Evolutionary conservation across 2,113 vertebrate genomes (phyloP), one percentile per base, ranked within the genome.

Genomic region (Solea senegalensis): DNA sequence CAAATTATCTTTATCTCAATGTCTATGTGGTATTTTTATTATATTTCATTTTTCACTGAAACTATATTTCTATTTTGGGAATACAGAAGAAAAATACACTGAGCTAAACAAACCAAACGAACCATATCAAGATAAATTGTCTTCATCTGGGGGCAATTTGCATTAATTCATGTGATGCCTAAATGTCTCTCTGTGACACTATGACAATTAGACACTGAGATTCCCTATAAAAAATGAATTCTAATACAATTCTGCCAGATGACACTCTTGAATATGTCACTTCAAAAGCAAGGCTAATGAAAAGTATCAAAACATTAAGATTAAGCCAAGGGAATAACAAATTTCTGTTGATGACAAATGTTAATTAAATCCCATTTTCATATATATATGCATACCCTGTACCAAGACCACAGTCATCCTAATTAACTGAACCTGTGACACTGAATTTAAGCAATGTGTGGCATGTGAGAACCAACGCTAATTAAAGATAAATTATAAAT

Each of bases 241-340:
- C 64, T 60, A 81, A 80, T 68, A 49, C 74, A 69, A 74, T 63
- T 57, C 41, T 53, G 74, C 62, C 50, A 69, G 70, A 83, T 52
- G 62, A 28, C n/a, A 40, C 45, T 62, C 51, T 28, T 11, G 12
- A 72, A 56, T 13, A 68, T 65, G 15, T 74, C 72, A 63, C 51
- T 13, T 48, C 0, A 2, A 70, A 59, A 61, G 9, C 10, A 45
- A 59, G 15, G 48, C 44, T 65, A 67, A 81, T 76, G 49, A 61
- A 65, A 68, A 44, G 43, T 13, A 45, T 5, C 8, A 0, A 34
- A 67, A 81, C 74, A 65, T 61, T 72, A 16, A 75, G 46, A 57
- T 62, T 27, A 61, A 21, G 21, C 1, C 21, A 21, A 21, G 21
- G 1, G 21, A 21, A 21, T 21, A 21, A 21, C 21, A 21, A 21